These are phyloP conservation scores for Phaethon lepturus DNA, from an alignment of 2,113 vertebrate genomes.

Conservation along the genomic window DNA sequence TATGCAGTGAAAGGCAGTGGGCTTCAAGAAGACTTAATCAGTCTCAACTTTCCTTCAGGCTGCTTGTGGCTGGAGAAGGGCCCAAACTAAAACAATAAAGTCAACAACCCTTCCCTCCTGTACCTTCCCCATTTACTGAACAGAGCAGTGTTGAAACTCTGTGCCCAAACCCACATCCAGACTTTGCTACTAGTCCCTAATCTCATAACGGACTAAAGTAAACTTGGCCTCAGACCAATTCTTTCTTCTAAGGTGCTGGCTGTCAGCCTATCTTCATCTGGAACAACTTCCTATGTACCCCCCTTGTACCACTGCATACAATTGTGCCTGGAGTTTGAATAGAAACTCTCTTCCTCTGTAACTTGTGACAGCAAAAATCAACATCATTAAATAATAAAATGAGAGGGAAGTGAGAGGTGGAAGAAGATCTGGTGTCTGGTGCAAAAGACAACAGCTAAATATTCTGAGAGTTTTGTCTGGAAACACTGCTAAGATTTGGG, in stretches of 20 bases:
- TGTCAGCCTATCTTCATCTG: slow-evolving; percentile 32
- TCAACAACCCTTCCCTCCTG: not conserved
- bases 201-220: not conserved
- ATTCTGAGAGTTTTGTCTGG: not conserved
- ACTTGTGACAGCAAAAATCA: not conserved
- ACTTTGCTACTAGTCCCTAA: not conserved
- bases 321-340: not conserved
- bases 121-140: not conserved
- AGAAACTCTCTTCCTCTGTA: not conserved
- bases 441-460: not conserved
- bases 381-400: slow-evolving; percentile 11
- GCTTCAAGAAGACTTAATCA: not conserved
- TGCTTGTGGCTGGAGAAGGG: not conserved
- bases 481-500: not conserved
- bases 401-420: not conserved
- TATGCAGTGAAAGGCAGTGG: not conserved
- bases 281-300: not conserved
- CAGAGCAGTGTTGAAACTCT: not conserved
- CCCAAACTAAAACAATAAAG: not conserved
- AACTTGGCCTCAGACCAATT: slow-evolving; percentile 6
- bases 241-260: slow-evolving; percentile 32
- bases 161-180: not conserved
- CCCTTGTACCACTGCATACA: not conserved
- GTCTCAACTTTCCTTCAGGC: not conserved
- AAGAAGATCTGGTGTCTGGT: not conserved